These are phyloP conservation scores for Sciurus carolinensis DNA, from an alignment of 2,797 vertebrate genomes.

Conservation along the genomic window DNA sequence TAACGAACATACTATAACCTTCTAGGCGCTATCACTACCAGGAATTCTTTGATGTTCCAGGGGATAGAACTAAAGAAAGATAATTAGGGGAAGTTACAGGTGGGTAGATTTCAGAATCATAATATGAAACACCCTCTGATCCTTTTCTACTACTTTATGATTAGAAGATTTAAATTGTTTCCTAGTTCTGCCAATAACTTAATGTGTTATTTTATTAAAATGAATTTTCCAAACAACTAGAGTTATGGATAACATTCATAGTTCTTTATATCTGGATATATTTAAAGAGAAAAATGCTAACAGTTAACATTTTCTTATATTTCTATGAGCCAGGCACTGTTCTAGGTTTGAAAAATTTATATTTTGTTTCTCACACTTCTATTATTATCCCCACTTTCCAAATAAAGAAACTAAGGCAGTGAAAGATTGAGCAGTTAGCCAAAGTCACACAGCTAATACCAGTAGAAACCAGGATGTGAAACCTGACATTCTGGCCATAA, in stretches of 20 bases:
- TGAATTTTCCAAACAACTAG: background rate
- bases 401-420: background rate
- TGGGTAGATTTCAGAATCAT: slow-evolving; percentile 19
- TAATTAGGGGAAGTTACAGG: background rate
- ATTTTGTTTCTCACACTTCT: background rate
- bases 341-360: background rate
- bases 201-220: slow-evolving; percentile 3
- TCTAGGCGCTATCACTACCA: background rate
- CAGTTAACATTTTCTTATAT: background rate
- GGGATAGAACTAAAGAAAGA: background rate
- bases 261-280: background rate
- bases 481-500: background rate
- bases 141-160: background rate
- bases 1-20: background rate
- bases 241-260: background rate
- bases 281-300: background rate
- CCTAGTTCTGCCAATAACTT: background rate
- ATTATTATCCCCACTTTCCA: background rate
- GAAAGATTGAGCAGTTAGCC: background rate
- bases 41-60: background rate
- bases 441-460: background rate
- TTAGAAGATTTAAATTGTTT: slow-evolving; percentile 14
- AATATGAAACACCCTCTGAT: background rate
- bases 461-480: background rate
- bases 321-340: background rate